A percentile compares a stretch with the other conserved stretches of the same genome.
phyloP scores from a whole-genome alignment of 2,888 invertebrate genomes.

The Trimorus sp. region DNA sequence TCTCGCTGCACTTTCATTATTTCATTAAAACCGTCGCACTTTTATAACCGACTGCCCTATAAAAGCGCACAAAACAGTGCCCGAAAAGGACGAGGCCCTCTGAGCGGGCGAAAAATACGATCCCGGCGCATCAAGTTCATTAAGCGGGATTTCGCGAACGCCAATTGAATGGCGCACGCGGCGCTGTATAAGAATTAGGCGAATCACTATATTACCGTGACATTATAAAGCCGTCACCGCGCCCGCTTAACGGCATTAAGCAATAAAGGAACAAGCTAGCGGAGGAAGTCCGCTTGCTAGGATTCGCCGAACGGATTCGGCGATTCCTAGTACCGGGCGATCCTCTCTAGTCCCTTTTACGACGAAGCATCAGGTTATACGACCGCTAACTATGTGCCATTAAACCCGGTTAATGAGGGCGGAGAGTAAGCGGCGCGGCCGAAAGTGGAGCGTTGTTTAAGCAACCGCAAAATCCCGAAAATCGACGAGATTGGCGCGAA shows the following conservation, averaged over 20 bases:
- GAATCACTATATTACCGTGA: constrained; percentile 54
- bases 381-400: constrained; percentile 78
- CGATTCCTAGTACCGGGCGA: constrained; percentile 68
- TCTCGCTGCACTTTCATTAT: constrained; percentile 16
- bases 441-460: too few relatives aligned
- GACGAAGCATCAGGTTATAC: constrained; percentile 70
- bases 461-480: too few relatives aligned
- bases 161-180: constrained; percentile 20
- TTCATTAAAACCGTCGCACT: constrained; percentile 32
- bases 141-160: constrained; percentile 23
- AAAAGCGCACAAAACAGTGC: constrained; percentile 4
- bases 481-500: too few relatives aligned
- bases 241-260: constrained; percentile 20
- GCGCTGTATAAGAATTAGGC: constrained; percentile 37
- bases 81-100: neutral
- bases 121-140: constrained; percentile 38
- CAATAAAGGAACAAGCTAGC: constrained; percentile 2
- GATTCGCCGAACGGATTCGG: constrained; percentile 65
- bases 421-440: too few relatives aligned
- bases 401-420: constrained; percentile 77
- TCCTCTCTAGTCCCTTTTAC: constrained; percentile 65
- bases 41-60: constrained; percentile 3
- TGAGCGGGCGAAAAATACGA: constrained; percentile 12
- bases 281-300: neutral
- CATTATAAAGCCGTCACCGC: constrained; percentile 56